Evolutionary conservation across 2,888 invertebrate species (phyloP).

Genomic region (Periphyllus acericola): DNA sequence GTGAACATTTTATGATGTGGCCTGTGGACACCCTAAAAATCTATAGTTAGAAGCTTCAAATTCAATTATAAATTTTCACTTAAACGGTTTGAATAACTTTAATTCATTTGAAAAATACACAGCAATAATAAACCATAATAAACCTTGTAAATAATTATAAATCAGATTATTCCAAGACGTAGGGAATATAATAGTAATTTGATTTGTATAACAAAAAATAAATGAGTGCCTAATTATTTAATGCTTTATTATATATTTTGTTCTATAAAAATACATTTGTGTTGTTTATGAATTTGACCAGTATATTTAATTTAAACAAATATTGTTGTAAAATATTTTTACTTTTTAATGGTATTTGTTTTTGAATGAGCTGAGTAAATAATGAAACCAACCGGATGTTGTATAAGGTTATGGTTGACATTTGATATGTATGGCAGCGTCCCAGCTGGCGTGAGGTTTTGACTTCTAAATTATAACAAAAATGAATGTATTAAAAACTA

Average conservation of each 20-base stretch:
- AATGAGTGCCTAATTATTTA: background rate
- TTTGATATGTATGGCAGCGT: conserved; percentile 53
- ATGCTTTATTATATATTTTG: background rate
- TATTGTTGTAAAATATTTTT: background rate
- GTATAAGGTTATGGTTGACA: conserved; percentile 53
- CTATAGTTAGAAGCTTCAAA: background rate
- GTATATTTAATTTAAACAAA: background rate
- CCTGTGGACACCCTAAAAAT: background rate
- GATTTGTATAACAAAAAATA: too few relatives aligned
- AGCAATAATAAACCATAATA: background rate
- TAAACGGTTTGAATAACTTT: background rate
- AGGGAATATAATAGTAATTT: background rate
- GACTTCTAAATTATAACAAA: conserved; percentile 34
- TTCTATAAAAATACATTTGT: background rate
- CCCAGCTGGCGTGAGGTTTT: conserved; percentile 41
- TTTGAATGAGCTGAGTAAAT: conserved; percentile 11
- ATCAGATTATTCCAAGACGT: background rate
- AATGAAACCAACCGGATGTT: conserved; percentile 34
- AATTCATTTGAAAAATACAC: background rate
- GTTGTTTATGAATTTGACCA: background rate
- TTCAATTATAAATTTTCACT: background rate
- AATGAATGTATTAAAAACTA: conserved; percentile 28
- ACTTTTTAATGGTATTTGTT: conserved; percentile 14
- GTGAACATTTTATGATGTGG: background rate
- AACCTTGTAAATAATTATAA: background rate